Base-by-base conservation (phyloP, 2,113 vertebrate genomes). In the Asarcornis scutulata region DNA sequence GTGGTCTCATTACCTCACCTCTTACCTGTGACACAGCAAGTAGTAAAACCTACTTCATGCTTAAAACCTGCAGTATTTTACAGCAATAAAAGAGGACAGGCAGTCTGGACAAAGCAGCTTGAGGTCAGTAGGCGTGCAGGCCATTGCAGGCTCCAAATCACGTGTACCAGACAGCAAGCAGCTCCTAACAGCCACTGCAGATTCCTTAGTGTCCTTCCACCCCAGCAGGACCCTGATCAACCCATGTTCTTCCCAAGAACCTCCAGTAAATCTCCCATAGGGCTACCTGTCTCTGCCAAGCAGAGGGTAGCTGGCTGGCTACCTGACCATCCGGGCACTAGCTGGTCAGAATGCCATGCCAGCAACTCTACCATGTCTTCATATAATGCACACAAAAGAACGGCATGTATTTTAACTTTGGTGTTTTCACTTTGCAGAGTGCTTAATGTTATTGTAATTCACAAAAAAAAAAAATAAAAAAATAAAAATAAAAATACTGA, bases 111-210 rank as follows among this genome's bases (percentile, higher is more conserved):
- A 1, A 63, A 75, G 26, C 29, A 86, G 46, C 36, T 74, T 29
- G 27, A 40, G 32, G 31, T 20, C 11, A 56, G 21, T 6, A 26
- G 29, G 48, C 4, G 15, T 16, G 69, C 6, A 66, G 34, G 55
- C 17, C 31, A 9, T 3, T 3, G 17, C 17, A 50, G 20, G 29
- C 23, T 77, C 64, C 74, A 42, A 3, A 48, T 42, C 8, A 13
- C 9, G 7, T 1, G 1, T 8, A 36, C 4, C 9, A 21, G 22
- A 27, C 0, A 0, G 38, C 11, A 48, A 22, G 46, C 22, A 88
- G 34, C 26, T 79, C 22, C 40, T 38, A 50, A 32, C 18, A 6
- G 2, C 12, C 1, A 2, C n/a, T 52, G 59, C 27, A 36, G 34
- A 48, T 22, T 46, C 42, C 12, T 16, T 14, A 52, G 20, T 6